Conservation (phyloP, 2,113 vertebrate genomes). For the Aleadryas rufinucha region DNA sequence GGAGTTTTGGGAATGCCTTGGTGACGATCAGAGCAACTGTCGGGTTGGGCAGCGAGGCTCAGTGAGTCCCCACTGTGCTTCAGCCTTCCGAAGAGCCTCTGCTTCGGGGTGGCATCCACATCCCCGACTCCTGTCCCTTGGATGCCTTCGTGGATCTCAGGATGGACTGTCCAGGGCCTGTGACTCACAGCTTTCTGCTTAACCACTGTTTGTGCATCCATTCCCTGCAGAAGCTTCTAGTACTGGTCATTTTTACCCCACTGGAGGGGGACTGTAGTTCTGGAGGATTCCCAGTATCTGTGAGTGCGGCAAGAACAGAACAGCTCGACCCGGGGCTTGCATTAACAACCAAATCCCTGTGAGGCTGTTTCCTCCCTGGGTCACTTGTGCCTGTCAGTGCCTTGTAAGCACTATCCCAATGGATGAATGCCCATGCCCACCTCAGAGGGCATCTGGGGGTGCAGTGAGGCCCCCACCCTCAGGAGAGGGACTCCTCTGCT, state of each 20-base stretch:
- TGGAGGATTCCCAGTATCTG: not conserved
- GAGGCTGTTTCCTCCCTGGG: not conserved
- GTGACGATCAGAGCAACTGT: not conserved
- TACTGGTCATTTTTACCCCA: not conserved
- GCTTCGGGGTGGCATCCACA: not conserved
- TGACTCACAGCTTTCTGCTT: not conserved
- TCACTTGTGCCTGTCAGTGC: not conserved
- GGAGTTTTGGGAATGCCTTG: not conserved
- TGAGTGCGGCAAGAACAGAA: accelerated
- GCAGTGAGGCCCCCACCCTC: not conserved
- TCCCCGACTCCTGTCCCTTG: not conserved
- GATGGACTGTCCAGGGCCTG: not conserved
- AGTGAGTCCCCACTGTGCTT: accelerated
- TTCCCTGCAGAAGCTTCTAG: not conserved
- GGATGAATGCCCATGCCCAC: not conserved
- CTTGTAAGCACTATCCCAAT: not conserved
- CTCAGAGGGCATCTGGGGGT: not conserved
- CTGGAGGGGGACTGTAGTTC: not conserved
- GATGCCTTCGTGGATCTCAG: not conserved
- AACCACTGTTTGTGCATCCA: not conserved
- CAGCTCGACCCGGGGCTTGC: not conserved
- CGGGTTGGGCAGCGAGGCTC: accelerated
- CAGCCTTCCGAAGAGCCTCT: not conserved
- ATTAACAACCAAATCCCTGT: not conserved
- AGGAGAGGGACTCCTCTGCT: not conserved